Percentiles rank a stretch among this genome's conserved stretches.
These are phyloP conservation scores for Drosophila saltans DNA, from an alignment of 1,140 invertebrate genomes.

Conservation along the genomic window DNA sequence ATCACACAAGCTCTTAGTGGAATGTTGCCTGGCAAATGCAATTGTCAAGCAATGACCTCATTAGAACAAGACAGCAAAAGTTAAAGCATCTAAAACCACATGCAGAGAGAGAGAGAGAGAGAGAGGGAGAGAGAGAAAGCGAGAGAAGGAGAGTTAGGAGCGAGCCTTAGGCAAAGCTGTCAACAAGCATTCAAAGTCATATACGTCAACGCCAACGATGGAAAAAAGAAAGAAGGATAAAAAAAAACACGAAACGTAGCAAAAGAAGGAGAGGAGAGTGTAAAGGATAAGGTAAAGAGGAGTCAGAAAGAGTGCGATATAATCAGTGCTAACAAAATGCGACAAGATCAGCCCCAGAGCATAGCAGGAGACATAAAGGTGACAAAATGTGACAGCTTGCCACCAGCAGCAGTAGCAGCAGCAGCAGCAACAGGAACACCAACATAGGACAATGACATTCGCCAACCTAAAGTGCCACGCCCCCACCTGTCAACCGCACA, in stretches of 20 bases:
- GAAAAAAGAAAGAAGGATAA: neutral
- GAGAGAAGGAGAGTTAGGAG: neutral
- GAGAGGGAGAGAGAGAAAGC: neutral
- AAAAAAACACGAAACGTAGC: slow-evolving; percentile 15
- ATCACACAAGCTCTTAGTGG: slow-evolving; percentile 57
- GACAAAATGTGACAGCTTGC: slow-evolving; percentile 45
- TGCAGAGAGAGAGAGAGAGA: too few species aligned
- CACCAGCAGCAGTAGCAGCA: neutral
- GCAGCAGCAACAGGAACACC: neutral
- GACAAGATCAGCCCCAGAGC: slow-evolving; percentile 36
- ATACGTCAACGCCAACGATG: slow-evolving; percentile 59
- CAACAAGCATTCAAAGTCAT: slow-evolving; percentile 70
- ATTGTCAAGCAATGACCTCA: slow-evolving; percentile 82
- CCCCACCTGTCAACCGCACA: slow-evolving; percentile 52
- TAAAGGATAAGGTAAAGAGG: neutral
- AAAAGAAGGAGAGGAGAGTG: neutral
- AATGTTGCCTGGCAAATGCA: slow-evolving; percentile 77
- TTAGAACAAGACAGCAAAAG: slow-evolving; percentile 34
- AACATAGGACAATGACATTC: slow-evolving; percentile 54
- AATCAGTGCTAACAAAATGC: slow-evolving; percentile 45
- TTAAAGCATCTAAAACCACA: slow-evolving; percentile 1
- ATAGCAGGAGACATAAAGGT: slow-evolving; percentile 39
- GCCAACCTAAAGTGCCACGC: neutral
- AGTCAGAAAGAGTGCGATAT: slow-evolving; percentile 32
- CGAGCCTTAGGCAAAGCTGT: slow-evolving; percentile 57